These are phyloP conservation scores for Omphaloscelis lunosa DNA, from an alignment of 2,888 invertebrate species.

Conservation along the genomic window DNA sequence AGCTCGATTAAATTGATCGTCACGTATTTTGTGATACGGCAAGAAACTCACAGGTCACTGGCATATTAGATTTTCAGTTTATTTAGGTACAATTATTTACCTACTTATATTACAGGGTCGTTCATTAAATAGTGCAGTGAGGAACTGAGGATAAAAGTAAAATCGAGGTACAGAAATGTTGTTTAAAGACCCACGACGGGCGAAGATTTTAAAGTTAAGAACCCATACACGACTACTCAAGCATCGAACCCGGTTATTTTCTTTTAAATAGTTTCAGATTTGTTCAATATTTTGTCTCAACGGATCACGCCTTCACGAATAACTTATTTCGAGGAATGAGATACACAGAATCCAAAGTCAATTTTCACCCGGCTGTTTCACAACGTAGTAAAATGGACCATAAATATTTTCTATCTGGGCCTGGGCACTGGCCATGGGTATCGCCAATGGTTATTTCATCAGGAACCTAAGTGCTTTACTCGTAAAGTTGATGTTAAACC, in stretches of 20 bases:
- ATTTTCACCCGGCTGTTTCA: not conserved
- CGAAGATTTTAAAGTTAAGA: not conserved
- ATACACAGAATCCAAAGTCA: not conserved
- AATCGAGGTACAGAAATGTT: not conserved
- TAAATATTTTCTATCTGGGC: not conserved
- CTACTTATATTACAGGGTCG: not conserved
- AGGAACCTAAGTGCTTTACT: not conserved
- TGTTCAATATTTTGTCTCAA: not conserved
- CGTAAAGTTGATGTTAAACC: constrained; percentile 2
- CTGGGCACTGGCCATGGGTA: not conserved
- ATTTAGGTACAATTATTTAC: not conserved
- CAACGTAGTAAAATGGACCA: not conserved
- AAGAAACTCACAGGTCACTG: too few species aligned
- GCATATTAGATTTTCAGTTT: too few species aligned
- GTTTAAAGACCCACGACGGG: not conserved
- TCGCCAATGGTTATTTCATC: not conserved
- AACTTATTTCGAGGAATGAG: not conserved
- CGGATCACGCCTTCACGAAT: too few species aligned
- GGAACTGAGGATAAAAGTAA: too few species aligned
- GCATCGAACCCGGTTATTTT: not conserved
- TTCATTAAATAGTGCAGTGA: too few species aligned
- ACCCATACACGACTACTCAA: not conserved
- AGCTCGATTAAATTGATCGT: too few species aligned
- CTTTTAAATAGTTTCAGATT: not conserved
- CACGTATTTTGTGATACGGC: too few species aligned